A percentile compares a stretch with the other conserved stretches of the same genome.
phyloP scores from a whole-genome alignment of 2,888 invertebrate species.

The Calameuta filiformis region DNA sequence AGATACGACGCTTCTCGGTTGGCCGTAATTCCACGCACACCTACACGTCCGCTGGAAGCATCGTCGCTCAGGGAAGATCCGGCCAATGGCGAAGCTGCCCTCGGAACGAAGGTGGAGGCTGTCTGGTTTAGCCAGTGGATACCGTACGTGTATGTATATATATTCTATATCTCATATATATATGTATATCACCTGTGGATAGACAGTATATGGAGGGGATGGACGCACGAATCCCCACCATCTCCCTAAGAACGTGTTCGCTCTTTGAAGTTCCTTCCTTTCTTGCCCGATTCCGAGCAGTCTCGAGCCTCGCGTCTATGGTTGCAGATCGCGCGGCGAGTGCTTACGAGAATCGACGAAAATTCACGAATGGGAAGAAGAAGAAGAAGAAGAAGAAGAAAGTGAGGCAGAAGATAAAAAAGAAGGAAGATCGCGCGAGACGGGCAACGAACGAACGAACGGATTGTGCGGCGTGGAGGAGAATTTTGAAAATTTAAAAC shows the following conservation, averaged over 20 bases:
- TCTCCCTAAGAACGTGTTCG: not conserved
- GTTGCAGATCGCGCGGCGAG: slow-evolving; percentile 34
- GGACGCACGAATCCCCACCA: not conserved
- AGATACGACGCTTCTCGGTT: not conserved
- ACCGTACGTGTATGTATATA: not conserved
- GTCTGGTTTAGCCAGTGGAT: not conserved
- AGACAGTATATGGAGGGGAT: not conserved
- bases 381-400: slow-evolving; percentile 33
- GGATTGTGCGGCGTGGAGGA: not conserved
- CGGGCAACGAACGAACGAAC: not conserved
- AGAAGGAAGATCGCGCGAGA: not conserved
- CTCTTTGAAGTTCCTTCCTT: slow-evolving; percentile 1
- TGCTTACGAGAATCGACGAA: slow-evolving; percentile 22
- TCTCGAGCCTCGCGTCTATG: slow-evolving; percentile 60
- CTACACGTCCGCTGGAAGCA: not conserved
- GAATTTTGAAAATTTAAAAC: not conserved
- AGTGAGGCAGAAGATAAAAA: slow-evolving; percentile 18
- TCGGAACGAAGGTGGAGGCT: not conserved
- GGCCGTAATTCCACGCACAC: not conserved
- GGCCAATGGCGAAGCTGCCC: not conserved
- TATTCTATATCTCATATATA: not conserved
- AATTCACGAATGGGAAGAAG: slow-evolving; percentile 23
- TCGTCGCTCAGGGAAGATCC: not conserved
- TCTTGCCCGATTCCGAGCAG: slow-evolving; percentile 33
- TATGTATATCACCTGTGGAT: not conserved